These are phyloP conservation scores for Leptopilina myrica DNA, from an alignment of 2,888 invertebrate genomes.

Conservation along the genomic window DNA sequence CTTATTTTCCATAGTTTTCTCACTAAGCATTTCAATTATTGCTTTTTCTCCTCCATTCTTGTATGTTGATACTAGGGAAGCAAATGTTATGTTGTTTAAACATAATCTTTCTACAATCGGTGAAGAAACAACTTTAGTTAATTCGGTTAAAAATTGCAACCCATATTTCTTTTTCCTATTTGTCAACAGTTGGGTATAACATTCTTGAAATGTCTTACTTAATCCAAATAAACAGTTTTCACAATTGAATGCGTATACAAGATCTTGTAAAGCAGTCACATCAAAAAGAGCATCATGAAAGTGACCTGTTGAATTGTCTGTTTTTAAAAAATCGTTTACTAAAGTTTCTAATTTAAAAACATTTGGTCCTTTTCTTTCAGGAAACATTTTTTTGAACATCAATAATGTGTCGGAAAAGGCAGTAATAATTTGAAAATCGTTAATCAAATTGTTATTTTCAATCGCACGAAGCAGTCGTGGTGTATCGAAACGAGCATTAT, in stretches of 20 bases:
- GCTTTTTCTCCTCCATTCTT: conserved; percentile 38
- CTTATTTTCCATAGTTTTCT: neutral
- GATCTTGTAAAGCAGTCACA: conserved; percentile 37
- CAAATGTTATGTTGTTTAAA: too few species aligned
- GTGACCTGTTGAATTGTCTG: neutral
- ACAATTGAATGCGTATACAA: conserved; percentile 3
- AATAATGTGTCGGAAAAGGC: conserved; percentile 47
- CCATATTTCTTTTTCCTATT: too few species aligned
- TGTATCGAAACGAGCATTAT: conserved; percentile 47
- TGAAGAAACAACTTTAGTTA: too few species aligned
- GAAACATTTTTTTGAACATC: conserved; percentile 42
- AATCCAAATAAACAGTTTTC: conserved; percentile 23
- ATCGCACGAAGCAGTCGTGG: conserved; percentile 44
- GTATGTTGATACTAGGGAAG: conserved; percentile 38
- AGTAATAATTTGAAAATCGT: conserved; percentile 42
- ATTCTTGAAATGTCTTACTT: neutral
- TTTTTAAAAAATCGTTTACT: conserved; percentile 44
- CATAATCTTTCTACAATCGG: too few species aligned
- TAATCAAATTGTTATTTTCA: conserved; percentile 32
- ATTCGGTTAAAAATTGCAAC: too few species aligned
- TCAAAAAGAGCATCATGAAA: conserved; percentile 48
- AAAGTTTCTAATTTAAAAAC: conserved; percentile 42
- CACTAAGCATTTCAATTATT: neutral
- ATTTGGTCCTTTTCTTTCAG: conserved; percentile 42
- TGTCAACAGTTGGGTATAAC: too few species aligned